Conservation (phyloP, 1,140 invertebrate genomes). For the Drosophila sucinea region DNA sequence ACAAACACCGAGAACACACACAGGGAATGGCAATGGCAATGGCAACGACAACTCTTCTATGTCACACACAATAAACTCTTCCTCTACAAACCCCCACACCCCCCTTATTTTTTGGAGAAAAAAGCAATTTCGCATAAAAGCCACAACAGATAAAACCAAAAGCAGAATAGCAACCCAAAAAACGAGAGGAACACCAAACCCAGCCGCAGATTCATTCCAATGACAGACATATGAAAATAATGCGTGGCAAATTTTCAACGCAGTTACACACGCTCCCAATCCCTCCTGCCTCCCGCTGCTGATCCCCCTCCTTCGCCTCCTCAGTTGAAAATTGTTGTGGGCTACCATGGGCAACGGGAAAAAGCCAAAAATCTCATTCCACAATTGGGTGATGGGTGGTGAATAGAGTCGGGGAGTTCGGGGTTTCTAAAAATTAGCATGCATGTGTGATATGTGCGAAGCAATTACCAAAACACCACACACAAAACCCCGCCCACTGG, state of each 20-base stretch:
- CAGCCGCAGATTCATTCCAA: conserved; percentile 67
- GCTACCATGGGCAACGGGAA: conserved; percentile 21
- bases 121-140: conserved; percentile 76
- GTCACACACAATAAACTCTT: conserved; percentile 37
- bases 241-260: conserved; percentile 61
- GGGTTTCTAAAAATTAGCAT: conserved; percentile 61
- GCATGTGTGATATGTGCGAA: conserved; percentile 65
- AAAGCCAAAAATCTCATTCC: conserved; percentile 59
- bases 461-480: conserved; percentile 67
- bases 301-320: neutral
- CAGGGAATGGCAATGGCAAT: too few relatives aligned
- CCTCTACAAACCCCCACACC: neutral
- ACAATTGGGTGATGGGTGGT: conserved; percentile 15
- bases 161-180: conserved; percentile 30
- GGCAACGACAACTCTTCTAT: conserved; percentile 11
- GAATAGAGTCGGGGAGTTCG: conserved; percentile 14
- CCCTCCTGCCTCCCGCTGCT: neutral
- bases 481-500: conserved; percentile 17
- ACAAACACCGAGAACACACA: neutral
- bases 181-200: conserved; percentile 45
- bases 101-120: conserved; percentile 21
- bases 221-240: conserved; percentile 72
- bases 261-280: conserved; percentile 41
- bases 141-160: conserved; percentile 70
- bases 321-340: conserved; percentile 4